Evolutionary conservation across 2,888 invertebrate genomes (phyloP), one percentile per base, ranked within the genome.

Genomic region (Acholoe squamosa): DNA sequence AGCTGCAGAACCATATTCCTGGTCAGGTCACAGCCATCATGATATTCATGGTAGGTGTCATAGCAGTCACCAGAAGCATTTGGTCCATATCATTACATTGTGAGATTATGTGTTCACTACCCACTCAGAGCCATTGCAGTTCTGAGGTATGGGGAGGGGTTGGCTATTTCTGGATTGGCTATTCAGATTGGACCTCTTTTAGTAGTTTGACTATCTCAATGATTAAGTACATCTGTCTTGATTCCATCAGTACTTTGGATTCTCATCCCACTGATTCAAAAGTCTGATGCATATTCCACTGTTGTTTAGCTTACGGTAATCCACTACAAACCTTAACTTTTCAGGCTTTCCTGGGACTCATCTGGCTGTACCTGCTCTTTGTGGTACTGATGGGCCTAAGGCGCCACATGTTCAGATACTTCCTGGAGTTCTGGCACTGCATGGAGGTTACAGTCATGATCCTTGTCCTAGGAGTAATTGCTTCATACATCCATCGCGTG

Each of bases 371-470:
- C 93, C 94, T 95, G 84, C 93, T 95, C 0, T 89, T 95, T 56
- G 93, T 94, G 61, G 94, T 95, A 80, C 43, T 93, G 33, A 89
- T 92, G 10, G 92, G 92, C 7, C 92, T 95, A 19, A 93, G 92
- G 61, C 92, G 93, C 25, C 92, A 93, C 61, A 92, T 93, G 14
- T 91, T 86, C 52, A 43, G 90, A 10, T 96, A 94, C 92, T 94
- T 95, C 92, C 93, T 91, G n/a, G 91, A 93, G 19, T 92, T 95
- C 89, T 96, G 96, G 95, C 95, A 94, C 92, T 94, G 94, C 93
- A 93, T 94, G 5, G 95, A 96, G 91, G 91, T 95, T 90, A 71
- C 94, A 33, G 94, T 95, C 77, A 93, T 94, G 19, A 22, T 94
- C 25, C 92, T 95, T 51, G 93, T 94, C 0, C 93, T 94, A 56